Evolutionary conservation across 1,140 invertebrate species (phyloP).

Genomic region (Diorhabda sublineata): DNA sequence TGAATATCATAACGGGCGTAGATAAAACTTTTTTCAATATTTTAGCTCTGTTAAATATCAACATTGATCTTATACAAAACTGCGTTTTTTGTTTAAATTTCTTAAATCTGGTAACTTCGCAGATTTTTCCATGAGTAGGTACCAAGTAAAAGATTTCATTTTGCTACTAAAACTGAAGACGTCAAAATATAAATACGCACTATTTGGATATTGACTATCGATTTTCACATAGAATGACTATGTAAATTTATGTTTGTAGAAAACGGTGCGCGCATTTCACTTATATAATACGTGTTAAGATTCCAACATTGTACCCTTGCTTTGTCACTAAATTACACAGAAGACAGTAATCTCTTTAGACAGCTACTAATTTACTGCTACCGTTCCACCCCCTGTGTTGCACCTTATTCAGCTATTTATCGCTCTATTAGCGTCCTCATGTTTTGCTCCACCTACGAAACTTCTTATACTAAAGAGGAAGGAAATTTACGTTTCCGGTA

Average conservation of each 20-base stretch:
- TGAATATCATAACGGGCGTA: too few species aligned
- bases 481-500: not conserved
- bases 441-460: slow-evolving; percentile 11
- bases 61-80: too few species aligned
- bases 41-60: too few species aligned
- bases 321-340: slow-evolving; percentile 36
- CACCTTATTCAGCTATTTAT: slow-evolving; percentile 25
- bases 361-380: slow-evolving; percentile 31
- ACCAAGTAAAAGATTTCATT: too few species aligned
- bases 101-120: too few species aligned
- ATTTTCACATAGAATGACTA: too few species aligned
- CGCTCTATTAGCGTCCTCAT: slow-evolving; percentile 20
- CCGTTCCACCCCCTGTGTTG: slow-evolving; percentile 10
- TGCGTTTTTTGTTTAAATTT: too few species aligned
- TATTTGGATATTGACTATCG: too few species aligned
- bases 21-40: too few species aligned
- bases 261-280: slow-evolving; percentile 4
- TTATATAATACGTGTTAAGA: slow-evolving; percentile 28
- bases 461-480: not conserved
- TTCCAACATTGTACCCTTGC: slow-evolving; percentile 31
- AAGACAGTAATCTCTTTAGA: slow-evolving; percentile 30
- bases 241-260: not conserved
- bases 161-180: too few species aligned
- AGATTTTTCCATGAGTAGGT: too few species aligned
- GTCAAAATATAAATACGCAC: too few species aligned